These are phyloP conservation scores for Oscheius sp. DNA, from an alignment of 2,888 invertebrate species.

Conservation along the genomic window DNA sequence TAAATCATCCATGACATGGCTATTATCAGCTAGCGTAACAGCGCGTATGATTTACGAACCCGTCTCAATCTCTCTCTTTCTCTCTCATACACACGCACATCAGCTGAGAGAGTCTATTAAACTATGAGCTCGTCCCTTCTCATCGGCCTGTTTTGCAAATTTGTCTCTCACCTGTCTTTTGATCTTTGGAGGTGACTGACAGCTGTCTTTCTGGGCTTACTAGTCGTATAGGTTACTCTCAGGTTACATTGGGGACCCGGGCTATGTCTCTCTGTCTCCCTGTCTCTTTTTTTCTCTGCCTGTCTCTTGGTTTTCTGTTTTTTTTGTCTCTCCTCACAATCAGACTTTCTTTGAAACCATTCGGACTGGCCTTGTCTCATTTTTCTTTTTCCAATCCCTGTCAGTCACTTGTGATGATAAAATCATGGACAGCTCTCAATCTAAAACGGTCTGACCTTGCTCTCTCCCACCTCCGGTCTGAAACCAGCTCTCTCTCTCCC, in stretches of 20 bases:
- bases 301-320: background rate
- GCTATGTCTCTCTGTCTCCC: conserved; percentile 5
- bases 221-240: too few species aligned
- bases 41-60: conserved; percentile 26
- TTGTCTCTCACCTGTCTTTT: too few species aligned
- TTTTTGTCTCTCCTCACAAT: background rate
- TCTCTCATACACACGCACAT: too few species aligned
- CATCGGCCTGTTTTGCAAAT: too few species aligned
- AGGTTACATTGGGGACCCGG: background rate
- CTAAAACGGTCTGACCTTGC: background rate
- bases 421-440: conserved; percentile 1
- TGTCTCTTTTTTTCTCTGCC: conserved; percentile 15
- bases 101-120: too few species aligned
- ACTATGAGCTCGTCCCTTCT: too few species aligned
- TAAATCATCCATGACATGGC: conserved; percentile 22
- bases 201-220: too few species aligned
- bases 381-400: too few species aligned
- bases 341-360: conserved; percentile 1
- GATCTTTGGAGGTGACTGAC: too few species aligned
- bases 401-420: background rate
- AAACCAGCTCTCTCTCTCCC: background rate
- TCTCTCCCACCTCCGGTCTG: background rate
- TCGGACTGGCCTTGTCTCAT: background rate
- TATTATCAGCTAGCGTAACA: conserved; percentile 23
- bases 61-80: too few species aligned